Percentiles rank a stretch among this genome's conserved stretches.
Evolutionary conservation across 2,888 invertebrate genomes (phyloP).

Genomic region (Erebia palarica): DNA sequence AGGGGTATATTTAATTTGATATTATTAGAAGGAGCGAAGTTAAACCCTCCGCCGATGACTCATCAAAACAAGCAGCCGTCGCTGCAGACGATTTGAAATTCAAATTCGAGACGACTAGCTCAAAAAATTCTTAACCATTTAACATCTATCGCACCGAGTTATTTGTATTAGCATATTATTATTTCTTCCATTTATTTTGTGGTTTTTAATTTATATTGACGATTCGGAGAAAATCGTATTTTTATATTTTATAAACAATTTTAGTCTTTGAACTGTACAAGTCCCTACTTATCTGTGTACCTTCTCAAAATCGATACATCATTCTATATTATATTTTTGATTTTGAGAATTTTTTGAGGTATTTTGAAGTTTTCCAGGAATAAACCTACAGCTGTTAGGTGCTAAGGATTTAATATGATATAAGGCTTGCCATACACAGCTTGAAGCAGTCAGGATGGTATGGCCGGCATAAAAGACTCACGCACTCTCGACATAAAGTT

Average conservation of each 20-base stretch:
- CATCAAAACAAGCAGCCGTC: constrained; percentile 53
- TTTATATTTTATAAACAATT: background rate
- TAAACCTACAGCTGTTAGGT: too few species aligned
- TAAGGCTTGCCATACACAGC: too few species aligned
- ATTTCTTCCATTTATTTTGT: constrained; percentile 25
- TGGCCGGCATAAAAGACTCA: too few species aligned
- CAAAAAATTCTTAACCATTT: constrained; percentile 40
- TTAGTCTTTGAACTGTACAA: background rate
- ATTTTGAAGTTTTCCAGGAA: too few species aligned
- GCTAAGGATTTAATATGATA: too few species aligned
- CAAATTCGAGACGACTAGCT: constrained; percentile 52
- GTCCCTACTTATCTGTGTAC: background rate
- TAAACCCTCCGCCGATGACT: constrained; percentile 48
- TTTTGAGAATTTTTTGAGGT: background rate
- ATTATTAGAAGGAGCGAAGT: constrained; percentile 8
- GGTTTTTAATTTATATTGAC: constrained; percentile 20
- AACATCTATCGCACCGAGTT: constrained; percentile 37
- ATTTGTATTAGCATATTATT: constrained; percentile 44
- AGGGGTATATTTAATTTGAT: constrained; percentile 2
- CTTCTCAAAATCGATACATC: background rate
- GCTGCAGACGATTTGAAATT: constrained; percentile 56
- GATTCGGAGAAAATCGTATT: constrained; percentile 13
- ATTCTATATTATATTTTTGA: background rate
- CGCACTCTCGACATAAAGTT: too few species aligned
- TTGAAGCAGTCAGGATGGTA: too few species aligned